Evolutionary conservation across 2,797 vertebrate species (phyloP), one percentile per base, ranked within the genome.

Genomic region (Furcifer pardalis): DNA sequence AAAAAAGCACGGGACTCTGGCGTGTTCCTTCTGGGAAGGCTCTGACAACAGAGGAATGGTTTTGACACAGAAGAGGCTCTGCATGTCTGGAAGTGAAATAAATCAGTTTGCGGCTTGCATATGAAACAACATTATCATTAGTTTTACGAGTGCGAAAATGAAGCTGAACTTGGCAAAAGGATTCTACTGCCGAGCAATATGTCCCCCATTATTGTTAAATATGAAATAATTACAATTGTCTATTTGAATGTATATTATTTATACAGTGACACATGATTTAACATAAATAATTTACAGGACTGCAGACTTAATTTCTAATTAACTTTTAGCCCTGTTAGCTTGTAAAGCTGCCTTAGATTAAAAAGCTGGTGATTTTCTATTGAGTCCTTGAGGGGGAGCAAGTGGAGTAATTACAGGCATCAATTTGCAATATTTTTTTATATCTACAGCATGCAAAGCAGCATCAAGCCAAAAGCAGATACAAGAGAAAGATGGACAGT

Each of bases 251-350:
- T 90, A 89, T 92, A 88, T 90, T 93, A 91, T 93, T 93, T 92
- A 89, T 91, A 91, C 23, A 92, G 82, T 81, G 93, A 90, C 79
- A 91, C 79, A 92, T 89, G 81, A 87, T 83, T 92, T 90, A 93
- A 89, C 77, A 93, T 83, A 92, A 93, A 91, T 92, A 91, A 91
- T 94, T 91, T 91, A 90, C 44, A 90, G 85, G 89, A 88, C 80
- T 56, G 89, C 85, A 89, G 79, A 91, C 87, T 81, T 93, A 95
- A 92, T 92, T 95, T 95, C 87, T 91, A 93, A 92, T 93, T 94
- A 93, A 94, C 65, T 90, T 93, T 92, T 86, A 92, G 59, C 60
- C 91, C 80, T 90, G 49, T 75, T 91, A 74, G 35, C 75, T 92
- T 92, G 25, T 82, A 81, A 91, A 90, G 59, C 81, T 92, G 37